phyloP scores from a whole-genome alignment of 1,140 invertebrate species.

The Ceratina australensis region DNA sequence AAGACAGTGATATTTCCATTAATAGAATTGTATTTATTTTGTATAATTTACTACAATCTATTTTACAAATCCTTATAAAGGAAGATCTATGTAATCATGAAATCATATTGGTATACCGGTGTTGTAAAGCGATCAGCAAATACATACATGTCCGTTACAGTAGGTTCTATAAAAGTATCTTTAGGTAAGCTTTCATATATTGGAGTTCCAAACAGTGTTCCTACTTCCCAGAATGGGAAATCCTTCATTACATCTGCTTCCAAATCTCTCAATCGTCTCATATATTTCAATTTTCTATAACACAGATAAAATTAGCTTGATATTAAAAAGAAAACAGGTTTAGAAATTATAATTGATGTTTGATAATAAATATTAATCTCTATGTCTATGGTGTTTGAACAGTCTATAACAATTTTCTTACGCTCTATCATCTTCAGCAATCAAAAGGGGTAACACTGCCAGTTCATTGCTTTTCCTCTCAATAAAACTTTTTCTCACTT shows the following conservation, averaged over 20 bases:
- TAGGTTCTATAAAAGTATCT: constrained; percentile 27
- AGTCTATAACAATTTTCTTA: constrained; percentile 11
- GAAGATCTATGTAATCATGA: background rate
- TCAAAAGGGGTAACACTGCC: constrained; percentile 27
- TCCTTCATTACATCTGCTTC: constrained; percentile 52
- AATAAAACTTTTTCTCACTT: rapidly evolving
- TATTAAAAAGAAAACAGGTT: background rate
- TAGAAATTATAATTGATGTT: too few relatives aligned
- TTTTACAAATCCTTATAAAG: background rate
- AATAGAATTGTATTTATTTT: background rate
- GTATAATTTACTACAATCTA: background rate
- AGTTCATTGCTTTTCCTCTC: constrained; percentile 38
- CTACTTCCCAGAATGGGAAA: constrained; percentile 39
- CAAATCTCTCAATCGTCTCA: background rate
- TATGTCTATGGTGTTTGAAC: too few relatives aligned
- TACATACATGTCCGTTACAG: background rate
- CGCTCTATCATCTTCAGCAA: constrained; percentile 51
- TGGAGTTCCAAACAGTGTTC: constrained; percentile 37
- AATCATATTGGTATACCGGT: background rate
- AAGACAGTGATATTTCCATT: background rate
- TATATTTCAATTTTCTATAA: constrained; percentile 30
- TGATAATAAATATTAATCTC: background rate
- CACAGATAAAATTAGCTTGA: background rate
- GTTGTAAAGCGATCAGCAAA: background rate
- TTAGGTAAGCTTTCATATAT: background rate